Evolutionary conservation across 2,113 vertebrate genomes (phyloP), one percentile per base, ranked within the genome.

Genomic region (Chaetops frenatus): DNA sequence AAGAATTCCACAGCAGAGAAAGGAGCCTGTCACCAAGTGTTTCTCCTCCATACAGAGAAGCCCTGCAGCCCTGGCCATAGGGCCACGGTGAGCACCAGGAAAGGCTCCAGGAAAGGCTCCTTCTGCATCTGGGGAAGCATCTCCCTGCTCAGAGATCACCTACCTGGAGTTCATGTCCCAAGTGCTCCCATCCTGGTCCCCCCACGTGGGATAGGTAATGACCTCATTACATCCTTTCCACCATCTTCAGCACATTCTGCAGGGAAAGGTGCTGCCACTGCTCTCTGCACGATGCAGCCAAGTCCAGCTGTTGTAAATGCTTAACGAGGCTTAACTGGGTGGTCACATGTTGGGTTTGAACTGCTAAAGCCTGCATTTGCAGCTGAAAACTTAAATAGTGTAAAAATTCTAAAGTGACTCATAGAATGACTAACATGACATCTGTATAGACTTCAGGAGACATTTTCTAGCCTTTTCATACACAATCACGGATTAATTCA

Each of bases 391-490:
- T 86, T 79, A 84, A 88, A 88, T n/a, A 88, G 54, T 86, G 69
- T 87, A 94, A 79, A 94, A 81, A 79, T 69, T 53, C 20, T 86
- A 90, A 79, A 94, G 73, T 81, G 69, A 79, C 76, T 96, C 76
- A 81, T 78, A 21, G 84, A 95, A 73, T 45, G 50, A 90, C 93
- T 90, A 91, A 90, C 85, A 31, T 69, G 82, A 89, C 92, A 94
- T 80, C 76, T 84, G 44, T 73, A 82, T 64, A 86, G 84, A 86
- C 72, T 92, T 89, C 27, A 47, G 65, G 38, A 97, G 92, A 87
- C 76, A 87, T 79, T 96, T 92, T 78, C 80, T 86, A 94, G 86
- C 88, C 92, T 92, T 97, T 97, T 94, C 74, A 70, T 86, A 62
- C 48, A 45, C 24, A 92, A 81, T 89, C 91, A 77, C 12, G 47